These are phyloP conservation scores for Miichthys miiuy DNA, from an alignment of 2,797 vertebrate genomes.

Conservation along the genomic window DNA sequence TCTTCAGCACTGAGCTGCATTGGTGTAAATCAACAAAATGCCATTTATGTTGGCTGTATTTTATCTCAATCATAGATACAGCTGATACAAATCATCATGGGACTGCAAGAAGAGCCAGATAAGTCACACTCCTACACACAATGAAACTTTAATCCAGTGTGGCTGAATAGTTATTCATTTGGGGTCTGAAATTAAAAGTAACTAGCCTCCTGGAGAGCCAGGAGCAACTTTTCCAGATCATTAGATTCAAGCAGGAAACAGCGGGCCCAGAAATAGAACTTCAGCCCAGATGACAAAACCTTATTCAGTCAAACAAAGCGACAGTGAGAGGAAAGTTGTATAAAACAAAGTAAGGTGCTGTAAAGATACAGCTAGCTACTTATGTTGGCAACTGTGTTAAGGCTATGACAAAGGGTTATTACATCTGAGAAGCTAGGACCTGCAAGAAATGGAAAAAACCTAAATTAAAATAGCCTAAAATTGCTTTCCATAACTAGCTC, in stretches of 20 bases:
- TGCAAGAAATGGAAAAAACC: background rate
- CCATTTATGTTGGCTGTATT: conserved; percentile 23
- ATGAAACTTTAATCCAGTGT: conserved; percentile 4
- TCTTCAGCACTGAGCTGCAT: conserved; percentile 25
- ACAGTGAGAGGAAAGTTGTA: background rate
- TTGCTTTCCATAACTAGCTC: background rate
- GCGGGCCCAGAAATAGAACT: conserved; percentile 38
- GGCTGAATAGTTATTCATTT: conserved; percentile 40
- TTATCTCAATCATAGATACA: conserved; percentile 12
- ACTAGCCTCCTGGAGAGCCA: conserved; percentile 5
- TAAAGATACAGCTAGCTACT: background rate
- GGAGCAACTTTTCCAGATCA: conserved; percentile 25
- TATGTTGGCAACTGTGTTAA: background rate
- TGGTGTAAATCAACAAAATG: conserved; percentile 29
- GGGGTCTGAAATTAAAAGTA: conserved; percentile 22
- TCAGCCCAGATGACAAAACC: conserved; percentile 7
- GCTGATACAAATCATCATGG: conserved; percentile 11
- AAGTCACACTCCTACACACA: conserved; percentile 16
- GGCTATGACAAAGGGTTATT: background rate
- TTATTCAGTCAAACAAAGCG: conserved; percentile 22
- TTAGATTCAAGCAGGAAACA: conserved; percentile 18
- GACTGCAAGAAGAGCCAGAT: background rate
- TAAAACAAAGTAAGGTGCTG: conserved; percentile 4
- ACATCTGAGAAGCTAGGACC: background rate
- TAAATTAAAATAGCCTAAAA: background rate